Percentiles rank a stretch among this genome's conserved stretches.
Conservation (phyloP, 92 coral and sea anemone species). For the Epizoanthus fatuus region DNA sequence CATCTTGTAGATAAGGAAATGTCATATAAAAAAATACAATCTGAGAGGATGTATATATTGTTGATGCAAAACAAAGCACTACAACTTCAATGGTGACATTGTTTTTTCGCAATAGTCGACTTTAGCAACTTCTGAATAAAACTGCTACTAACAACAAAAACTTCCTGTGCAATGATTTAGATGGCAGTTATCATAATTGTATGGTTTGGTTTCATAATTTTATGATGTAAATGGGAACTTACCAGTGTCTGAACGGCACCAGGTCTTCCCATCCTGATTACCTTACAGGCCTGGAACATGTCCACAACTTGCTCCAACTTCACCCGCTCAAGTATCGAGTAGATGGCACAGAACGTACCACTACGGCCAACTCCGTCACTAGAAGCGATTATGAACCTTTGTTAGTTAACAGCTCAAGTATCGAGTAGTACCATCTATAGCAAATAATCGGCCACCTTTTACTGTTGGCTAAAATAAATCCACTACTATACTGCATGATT, state of each 20-base stretch:
- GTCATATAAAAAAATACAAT: too few species aligned
- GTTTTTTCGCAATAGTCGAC: too few species aligned
- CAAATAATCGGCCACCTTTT: too few species aligned
- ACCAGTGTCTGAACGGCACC: conserved; percentile 78
- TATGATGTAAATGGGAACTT: conserved; percentile 10
- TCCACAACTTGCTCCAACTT: conserved; percentile 82
- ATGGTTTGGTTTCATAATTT: neutral
- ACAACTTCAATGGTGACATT: too few species aligned
- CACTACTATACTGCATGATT: too few species aligned
- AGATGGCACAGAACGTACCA: conserved; percentile 77
- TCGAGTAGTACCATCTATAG: neutral
- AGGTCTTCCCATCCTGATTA: conserved; percentile 74
- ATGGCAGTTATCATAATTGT: neutral
- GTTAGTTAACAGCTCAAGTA: neutral
- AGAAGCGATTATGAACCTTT: neutral
- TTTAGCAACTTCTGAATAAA: too few species aligned
- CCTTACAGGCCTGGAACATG: conserved; percentile 76
- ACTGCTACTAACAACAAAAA: too few species aligned
- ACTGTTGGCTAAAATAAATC: too few species aligned
- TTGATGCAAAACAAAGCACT: too few species aligned
- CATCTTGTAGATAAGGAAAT: too few species aligned
- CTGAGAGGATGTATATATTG: too few species aligned
- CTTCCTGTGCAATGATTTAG: neutral
- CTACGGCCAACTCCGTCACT: conserved; percentile 87
- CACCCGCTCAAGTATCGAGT: conserved; percentile 76